These are phyloP conservation scores for Pristis pectinata DNA, from an alignment of 2,797 vertebrate species.

Conservation along the genomic window DNA sequence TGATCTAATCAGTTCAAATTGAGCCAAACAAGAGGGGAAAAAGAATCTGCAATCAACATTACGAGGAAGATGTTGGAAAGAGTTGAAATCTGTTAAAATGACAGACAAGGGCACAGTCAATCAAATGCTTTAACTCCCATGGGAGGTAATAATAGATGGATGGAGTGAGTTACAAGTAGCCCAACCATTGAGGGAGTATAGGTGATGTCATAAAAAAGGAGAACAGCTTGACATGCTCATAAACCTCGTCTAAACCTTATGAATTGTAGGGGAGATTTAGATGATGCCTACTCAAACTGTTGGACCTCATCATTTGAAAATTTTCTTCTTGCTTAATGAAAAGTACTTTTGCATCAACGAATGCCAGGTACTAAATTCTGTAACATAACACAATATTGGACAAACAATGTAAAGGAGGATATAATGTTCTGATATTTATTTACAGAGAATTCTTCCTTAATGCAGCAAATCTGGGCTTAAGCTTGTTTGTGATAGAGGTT, in stretches of 20 bases:
- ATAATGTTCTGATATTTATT: too few species aligned
- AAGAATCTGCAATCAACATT: conserved; percentile 17
- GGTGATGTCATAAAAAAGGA: conserved; percentile 36
- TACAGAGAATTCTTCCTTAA: not conserved
- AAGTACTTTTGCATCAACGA: conserved; percentile 6
- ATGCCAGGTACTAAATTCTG: not conserved
- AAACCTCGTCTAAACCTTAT: conserved; percentile 30
- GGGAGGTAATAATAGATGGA: conserved; percentile 37
- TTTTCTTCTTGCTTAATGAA: not conserved
- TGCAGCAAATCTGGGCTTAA: not conserved
- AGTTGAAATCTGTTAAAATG: conserved; percentile 30
- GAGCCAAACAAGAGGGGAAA: not conserved
- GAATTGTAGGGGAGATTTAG: not conserved
- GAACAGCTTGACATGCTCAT: conserved; percentile 10
- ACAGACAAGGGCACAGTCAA: conserved; percentile 37
- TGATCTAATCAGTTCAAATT: conserved; percentile 30
- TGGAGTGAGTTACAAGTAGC: conserved; percentile 37
- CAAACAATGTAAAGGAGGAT: not conserved
- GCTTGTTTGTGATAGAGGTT: not conserved
- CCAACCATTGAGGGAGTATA: conserved; percentile 23
- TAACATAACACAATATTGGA: too few species aligned
- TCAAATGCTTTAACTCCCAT: conserved; percentile 36
- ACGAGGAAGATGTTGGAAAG: conserved; percentile 10
- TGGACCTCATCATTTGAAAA: not conserved
- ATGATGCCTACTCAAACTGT: not conserved